Evolutionary conservation across 2,888 invertebrate genomes (phyloP).

Genomic region (Leucophenga montana): DNA sequence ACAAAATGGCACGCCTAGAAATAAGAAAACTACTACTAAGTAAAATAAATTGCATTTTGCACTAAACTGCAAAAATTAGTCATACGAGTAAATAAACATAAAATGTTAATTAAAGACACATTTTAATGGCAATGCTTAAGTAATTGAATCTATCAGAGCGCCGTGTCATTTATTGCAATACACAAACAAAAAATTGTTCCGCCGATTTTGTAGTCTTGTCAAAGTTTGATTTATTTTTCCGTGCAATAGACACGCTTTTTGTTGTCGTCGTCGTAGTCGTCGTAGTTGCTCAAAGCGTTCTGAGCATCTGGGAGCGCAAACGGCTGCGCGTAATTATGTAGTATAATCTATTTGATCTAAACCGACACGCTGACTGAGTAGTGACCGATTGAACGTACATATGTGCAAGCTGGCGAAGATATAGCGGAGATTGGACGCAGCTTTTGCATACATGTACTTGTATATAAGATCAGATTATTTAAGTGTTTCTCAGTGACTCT

Average conservation of each 20-base stretch:
- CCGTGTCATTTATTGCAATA: constrained; percentile 26
- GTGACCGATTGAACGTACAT: no score
- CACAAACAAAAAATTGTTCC: background rate
- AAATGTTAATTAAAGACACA: constrained; percentile 9
- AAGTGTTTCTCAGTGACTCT: no score
- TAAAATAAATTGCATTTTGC: no score
- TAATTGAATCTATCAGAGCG: constrained; percentile 47
- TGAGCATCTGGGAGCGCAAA: background rate
- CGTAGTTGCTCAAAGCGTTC: background rate
- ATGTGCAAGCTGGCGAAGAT: no score
- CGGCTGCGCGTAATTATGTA: constrained; percentile 29
- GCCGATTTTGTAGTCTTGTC: constrained; percentile 45
- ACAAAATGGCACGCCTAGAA: constrained; percentile 40
- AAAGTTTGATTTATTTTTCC: constrained; percentile 60
- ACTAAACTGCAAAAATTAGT: constrained; percentile 20
- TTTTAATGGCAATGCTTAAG: constrained; percentile 28
- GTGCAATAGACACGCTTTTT: constrained; percentile 50
- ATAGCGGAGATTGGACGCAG: no score
- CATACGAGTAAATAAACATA: constrained; percentile 1
- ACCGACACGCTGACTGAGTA: constrained; percentile 45
- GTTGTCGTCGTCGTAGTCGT: constrained; percentile 38
- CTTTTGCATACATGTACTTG: no score
- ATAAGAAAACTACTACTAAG: constrained; percentile 61
- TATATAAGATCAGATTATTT: no score
- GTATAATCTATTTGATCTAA: constrained; percentile 61